These are phyloP conservation scores for Hirtodrosophila duncani DNA, from an alignment of 2,888 invertebrate species.

Conservation along the genomic window DNA sequence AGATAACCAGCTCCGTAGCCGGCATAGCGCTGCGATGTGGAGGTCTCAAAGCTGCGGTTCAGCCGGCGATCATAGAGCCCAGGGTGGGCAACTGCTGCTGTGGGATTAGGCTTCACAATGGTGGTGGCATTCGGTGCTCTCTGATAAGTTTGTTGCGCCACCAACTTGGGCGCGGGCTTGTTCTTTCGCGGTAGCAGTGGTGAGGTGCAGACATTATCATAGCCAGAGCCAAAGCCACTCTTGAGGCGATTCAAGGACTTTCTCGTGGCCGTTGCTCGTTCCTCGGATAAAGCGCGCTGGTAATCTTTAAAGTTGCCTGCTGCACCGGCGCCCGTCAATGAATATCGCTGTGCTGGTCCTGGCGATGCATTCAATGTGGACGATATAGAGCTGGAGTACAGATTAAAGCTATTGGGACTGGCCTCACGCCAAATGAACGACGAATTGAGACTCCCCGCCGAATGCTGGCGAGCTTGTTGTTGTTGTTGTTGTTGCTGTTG, in stretches of 20 bases:
- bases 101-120: constrained; percentile 58
- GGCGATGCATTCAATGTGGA: constrained; percentile 73
- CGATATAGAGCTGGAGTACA: constrained; percentile 78
- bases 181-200: constrained; percentile 77
- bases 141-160: constrained; percentile 39
- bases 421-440: constrained; percentile 79
- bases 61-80: constrained; percentile 77
- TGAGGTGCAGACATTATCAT: constrained; percentile 78
- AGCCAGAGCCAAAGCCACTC: constrained; percentile 77
- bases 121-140: constrained; percentile 36
- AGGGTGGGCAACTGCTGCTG: constrained; percentile 46
- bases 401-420: constrained; percentile 78
- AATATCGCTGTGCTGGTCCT: constrained; percentile 71
- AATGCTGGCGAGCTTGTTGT: constrained; percentile 62
- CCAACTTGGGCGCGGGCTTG: constrained; percentile 69
- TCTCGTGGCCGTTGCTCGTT: constrained; percentile 76
- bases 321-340: constrained; percentile 53
- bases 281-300: constrained; percentile 75
- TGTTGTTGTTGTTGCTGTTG: constrained; percentile 49
- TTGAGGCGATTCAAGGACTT: constrained; percentile 76
- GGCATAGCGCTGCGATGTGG: constrained; percentile 71
- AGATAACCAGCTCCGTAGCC: constrained; percentile 72
- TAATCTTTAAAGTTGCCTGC: constrained; percentile 64
- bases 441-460: constrained; percentile 77
- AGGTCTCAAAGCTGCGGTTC: constrained; percentile 78